Percentiles rank a stretch among this genome's conserved stretches.
phyloP scores from a whole-genome alignment of 2,113 vertebrate genomes.

The Plecturocebus donacophilus region DNA sequence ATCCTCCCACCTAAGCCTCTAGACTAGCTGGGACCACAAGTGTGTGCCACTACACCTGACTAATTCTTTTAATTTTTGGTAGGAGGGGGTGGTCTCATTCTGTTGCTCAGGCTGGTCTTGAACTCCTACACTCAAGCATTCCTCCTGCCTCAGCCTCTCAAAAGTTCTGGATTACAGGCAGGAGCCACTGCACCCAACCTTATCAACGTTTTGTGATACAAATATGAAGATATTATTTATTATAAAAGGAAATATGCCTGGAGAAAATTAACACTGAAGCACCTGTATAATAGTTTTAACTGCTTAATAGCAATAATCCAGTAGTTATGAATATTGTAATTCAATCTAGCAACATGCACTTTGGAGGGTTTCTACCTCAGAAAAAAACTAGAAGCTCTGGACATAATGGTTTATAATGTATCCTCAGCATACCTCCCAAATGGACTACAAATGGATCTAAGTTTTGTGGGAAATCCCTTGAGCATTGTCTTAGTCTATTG shows the following conservation, averaged over 20 bases:
- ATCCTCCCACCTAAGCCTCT: no score
- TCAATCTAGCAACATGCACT: background rate
- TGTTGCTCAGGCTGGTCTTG: no score
- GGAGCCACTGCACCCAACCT: no score
- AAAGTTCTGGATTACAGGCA: no score
- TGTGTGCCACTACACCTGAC: no score
- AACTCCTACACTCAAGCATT: no score
- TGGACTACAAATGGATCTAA: background rate
- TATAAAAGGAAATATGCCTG: background rate
- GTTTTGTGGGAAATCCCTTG: background rate
- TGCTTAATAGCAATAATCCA: background rate
- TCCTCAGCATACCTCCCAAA: background rate
- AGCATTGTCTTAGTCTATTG: background rate
- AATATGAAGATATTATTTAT: background rate
- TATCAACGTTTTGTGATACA: background rate
- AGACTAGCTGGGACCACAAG: no score
- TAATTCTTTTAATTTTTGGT: no score
- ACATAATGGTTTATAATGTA: background rate
- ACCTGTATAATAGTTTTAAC: background rate
- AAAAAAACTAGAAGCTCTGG: background rate
- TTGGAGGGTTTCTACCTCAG: background rate
- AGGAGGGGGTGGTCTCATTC: no score
- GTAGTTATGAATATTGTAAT: background rate
- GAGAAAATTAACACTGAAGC: background rate
- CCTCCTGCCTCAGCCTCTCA: no score